Conservation (phyloP, 2,797 vertebrate species). For the Moxostoma hubbsi region DNA sequence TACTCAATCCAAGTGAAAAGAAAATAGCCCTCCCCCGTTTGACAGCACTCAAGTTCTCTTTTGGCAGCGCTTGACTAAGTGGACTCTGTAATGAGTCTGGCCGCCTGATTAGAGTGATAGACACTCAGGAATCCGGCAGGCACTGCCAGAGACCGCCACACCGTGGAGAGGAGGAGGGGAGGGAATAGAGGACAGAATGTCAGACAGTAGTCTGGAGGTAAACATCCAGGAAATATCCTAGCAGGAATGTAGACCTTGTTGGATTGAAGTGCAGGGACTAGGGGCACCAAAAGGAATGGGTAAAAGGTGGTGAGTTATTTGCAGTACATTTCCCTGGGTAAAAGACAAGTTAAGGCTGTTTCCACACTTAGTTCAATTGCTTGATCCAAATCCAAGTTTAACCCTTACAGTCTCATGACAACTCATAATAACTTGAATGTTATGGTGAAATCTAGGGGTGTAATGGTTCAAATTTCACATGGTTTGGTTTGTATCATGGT, state of each 20-base stretch:
- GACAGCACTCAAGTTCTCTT: conserved; percentile 42
- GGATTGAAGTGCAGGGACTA: conserved; percentile 12
- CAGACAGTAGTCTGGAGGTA: conserved; percentile 64
- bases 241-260: conserved; percentile 72
- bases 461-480: too few species aligned
- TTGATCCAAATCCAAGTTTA: too few species aligned
- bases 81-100: conserved; percentile 38
- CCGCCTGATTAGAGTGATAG: conserved; percentile 44
- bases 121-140: conserved; percentile 33
- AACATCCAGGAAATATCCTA: conserved; percentile 68
- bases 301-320: conserved; percentile 31
- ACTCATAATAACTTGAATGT: too few species aligned
- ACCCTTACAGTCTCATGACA: too few species aligned
- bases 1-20: conserved; percentile 30
- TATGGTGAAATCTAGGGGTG: too few species aligned
- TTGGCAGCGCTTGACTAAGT: conserved; percentile 27
- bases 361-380: too few species aligned
- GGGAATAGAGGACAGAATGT: conserved; percentile 35
- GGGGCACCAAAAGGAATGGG: conserved; percentile 59
- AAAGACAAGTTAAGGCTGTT: conserved; percentile 25
- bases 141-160: conserved; percentile 34
- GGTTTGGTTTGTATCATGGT: too few species aligned
- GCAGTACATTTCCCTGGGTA: conserved; percentile 58
- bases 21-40: conserved; percentile 33
- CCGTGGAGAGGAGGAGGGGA: conserved; percentile 11